Evolutionary conservation across 2,113 vertebrate species (phyloP), one percentile per base, ranked within the genome.

Genomic region (Oxygymnocypris stewartii): DNA sequence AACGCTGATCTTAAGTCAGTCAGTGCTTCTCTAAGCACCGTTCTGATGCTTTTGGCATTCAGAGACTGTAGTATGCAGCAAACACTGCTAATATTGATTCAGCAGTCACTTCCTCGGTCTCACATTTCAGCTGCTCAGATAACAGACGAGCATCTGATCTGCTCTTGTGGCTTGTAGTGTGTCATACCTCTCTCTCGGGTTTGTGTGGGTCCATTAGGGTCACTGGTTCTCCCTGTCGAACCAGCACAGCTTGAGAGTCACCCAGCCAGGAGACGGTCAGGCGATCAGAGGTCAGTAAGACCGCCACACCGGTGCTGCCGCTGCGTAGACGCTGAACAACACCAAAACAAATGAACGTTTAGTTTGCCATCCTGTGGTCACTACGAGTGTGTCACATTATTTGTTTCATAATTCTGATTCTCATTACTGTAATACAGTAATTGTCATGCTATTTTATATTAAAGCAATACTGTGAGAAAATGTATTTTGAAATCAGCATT

Each of bases 171-270:
- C 23, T 76, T 76, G 28, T 76, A 54, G 63, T 4, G n/a, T 18
- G 11, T 69, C 5, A 28, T 78, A 99, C 98, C 94, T 97, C 96
- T 94, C 97, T 93, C 84, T 99, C 98, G 0, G 98, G 98, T 88
- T 96, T 99, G 91, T 99, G 98, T 10, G 98, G 97, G 40, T 98
- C 96, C 97, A 99, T 98, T 61, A 99, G 93, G 0, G 93, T 94
- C 51, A 98, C 92, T 4, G 92, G 94, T 79, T 93, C 93, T 14
- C 96, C 96, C 42, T 94, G 92, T 86, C 94, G 93, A 88, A 99
- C 97, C 85, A 99, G 93, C 88, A 98, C 90, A 28, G 95, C 96
- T 90, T 99, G 98, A 0, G 97, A 99, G 93, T 99, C 98, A 37
- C 98, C 98, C 0, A 99, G 94, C 98, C 98, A 99, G 7, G 97